Evolutionary conservation across 1,140 invertebrate genomes (phyloP), one percentile per base, ranked within the genome.

Genomic region (Ips nitidus): DNA sequence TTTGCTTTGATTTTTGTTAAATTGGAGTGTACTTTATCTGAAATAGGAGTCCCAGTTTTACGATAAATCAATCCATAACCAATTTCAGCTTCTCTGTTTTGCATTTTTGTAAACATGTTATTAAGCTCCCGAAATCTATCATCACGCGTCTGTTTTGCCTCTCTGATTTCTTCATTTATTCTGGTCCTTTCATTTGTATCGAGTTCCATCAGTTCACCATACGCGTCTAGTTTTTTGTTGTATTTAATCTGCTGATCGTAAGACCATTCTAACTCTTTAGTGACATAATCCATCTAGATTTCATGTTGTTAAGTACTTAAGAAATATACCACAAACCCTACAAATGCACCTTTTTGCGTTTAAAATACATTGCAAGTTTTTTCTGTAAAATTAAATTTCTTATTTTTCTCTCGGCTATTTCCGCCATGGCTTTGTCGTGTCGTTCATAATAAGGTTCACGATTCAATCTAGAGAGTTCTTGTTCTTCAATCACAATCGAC

Each of bases 331-430:
- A 22, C 53, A 55, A 37, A 37, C 6, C 37, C 3, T 22, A 22
- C 37, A 8, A 55, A 55, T 7, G 47, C 47, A 62, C 61, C 60
- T 79, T 79, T 52, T 74, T 68, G 47, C 72, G 75, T 65, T 74
- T 76, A 55, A 76, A 80, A 60, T 77, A 75, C 42, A 77, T 76
- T 1, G 73, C 73, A 59, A 79, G 64, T 66, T 77, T 79, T 42
- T 74, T 77, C 37, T 79, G 77, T 5, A 78, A 68, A 53, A 77
- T 70, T 57, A 71, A 74, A 66, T 77, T 80, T 62, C 72, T 70
- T n/a, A 76, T 73, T 68, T 73, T 74, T 22, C 61, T 8, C n/a
- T 22, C 58, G 1, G 52, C 52, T 22, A 74, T 69, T 36, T 79
- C 76, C 45, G 55, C 42, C 50, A 70, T 59, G 22, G 75, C 47